Evolutionary conservation across 92 coral and sea anemone genomes (phyloP).

Genomic region (Hydrozoanthus gracilis): DNA sequence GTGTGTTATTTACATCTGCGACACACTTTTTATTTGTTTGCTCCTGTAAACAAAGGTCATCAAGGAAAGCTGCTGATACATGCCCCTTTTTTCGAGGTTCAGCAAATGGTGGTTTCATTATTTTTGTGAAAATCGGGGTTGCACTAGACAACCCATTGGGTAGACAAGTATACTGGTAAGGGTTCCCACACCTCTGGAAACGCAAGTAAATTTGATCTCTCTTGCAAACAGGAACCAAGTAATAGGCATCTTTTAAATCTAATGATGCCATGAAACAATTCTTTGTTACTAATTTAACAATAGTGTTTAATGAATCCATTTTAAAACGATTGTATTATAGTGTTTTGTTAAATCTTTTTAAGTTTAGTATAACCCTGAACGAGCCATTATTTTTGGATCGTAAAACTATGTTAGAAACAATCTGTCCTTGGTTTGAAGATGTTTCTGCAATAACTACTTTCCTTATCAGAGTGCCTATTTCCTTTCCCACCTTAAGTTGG

Average conservation of each 20-base stretch:
- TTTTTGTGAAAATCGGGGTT: constrained; percentile 52
- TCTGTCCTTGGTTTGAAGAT: constrained; percentile 25
- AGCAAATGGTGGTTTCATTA: constrained; percentile 52
- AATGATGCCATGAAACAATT: constrained; percentile 51
- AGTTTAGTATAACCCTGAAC: constrained; percentile 41
- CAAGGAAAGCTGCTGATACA: constrained; percentile 60
- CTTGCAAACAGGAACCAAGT: not conserved
- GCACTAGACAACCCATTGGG: constrained; percentile 52
- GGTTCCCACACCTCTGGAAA: constrained; percentile 40
- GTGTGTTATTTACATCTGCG: constrained; percentile 45
- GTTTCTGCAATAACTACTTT: constrained; percentile 36
- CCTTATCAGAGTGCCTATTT: constrained; percentile 34
- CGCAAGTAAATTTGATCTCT: constrained; percentile 26
- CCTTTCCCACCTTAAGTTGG: not conserved
- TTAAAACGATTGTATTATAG: constrained; percentile 39
- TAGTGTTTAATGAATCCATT: constrained; percentile 49
- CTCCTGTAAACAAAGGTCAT: constrained; percentile 61
- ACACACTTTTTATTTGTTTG: constrained; percentile 39
- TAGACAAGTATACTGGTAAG: constrained; percentile 48
- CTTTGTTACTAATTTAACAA: constrained; percentile 17
- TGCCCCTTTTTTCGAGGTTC: constrained; percentile 44
- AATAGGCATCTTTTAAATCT: constrained; percentile 37
- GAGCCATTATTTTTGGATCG: constrained; percentile 21
- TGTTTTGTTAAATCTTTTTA: constrained; percentile 27
- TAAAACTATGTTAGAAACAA: constrained; percentile 50